Evolutionary conservation across 1,140 invertebrate species (phyloP).

Genomic region (Dreissena rostriformis): DNA sequence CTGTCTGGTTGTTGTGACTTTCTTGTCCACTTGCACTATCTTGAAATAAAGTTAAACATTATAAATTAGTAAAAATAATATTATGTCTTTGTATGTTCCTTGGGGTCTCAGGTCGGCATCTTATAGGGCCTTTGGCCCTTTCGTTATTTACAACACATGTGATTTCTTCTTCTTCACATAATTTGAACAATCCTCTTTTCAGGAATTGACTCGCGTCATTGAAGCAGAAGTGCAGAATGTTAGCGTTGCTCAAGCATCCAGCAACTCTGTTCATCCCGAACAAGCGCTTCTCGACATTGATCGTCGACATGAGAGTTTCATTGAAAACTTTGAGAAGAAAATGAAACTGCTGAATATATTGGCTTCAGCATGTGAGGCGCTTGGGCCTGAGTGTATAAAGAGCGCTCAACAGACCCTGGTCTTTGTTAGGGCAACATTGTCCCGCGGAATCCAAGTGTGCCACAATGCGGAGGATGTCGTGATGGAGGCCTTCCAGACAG

Average conservation of each 20-base stretch:
- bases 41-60: too few relatives aligned
- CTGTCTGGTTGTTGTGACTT: too few relatives aligned
- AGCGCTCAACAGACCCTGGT: conserved; percentile 68
- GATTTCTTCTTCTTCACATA: too few relatives aligned
- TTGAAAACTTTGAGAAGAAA: conserved; percentile 50
- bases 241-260: conserved; percentile 16
- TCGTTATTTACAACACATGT: too few relatives aligned
- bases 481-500: conserved; percentile 74
- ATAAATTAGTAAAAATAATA: too few relatives aligned
- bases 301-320: conserved; percentile 7
- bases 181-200: neutral
- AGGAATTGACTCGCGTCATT: conserved; percentile 66
- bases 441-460: conserved; percentile 72
- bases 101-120: too few relatives aligned
- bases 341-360: conserved; percentile 66
- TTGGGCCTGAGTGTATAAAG: conserved; percentile 67
- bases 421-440: conserved; percentile 74
- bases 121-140: too few relatives aligned
- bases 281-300: conserved; percentile 48
- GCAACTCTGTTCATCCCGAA: neutral
- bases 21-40: too few relatives aligned
- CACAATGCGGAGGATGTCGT: conserved; percentile 63
- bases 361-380: conserved; percentile 68
- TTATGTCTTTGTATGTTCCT: too few relatives aligned
- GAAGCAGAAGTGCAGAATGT: conserved; percentile 37